Conservation (phyloP, 2,113 vertebrate species). For the Dipodomys ordii region DNA sequence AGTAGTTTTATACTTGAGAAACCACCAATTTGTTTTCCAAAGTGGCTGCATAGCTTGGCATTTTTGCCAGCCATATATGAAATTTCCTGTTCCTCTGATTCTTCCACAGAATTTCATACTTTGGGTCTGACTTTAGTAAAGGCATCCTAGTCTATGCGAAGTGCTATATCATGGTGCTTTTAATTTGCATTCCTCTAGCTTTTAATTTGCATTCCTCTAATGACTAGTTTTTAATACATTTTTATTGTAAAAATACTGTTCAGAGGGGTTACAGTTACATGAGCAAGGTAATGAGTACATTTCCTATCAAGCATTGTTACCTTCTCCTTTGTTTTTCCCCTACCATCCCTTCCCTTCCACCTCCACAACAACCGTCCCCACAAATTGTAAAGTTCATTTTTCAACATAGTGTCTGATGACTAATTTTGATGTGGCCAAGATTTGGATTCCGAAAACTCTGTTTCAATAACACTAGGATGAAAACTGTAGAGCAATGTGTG, state of each 20-base stretch:
- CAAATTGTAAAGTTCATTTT: too few relatives aligned
- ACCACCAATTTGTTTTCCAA: background rate
- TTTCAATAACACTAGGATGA: background rate
- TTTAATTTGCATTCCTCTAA: background rate
- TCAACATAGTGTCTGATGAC: background rate
- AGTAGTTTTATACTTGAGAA: slow-evolving; percentile 21
- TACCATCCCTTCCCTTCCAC: too few relatives aligned
- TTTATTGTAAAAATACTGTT: too few relatives aligned
- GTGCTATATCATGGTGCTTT: background rate
- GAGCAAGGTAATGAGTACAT: too few relatives aligned
- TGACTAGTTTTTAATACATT: too few relatives aligned
- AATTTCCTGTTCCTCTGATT: background rate
- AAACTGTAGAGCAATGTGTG: background rate
- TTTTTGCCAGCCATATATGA: background rate
- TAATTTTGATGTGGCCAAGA: background rate
- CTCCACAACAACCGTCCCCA: too few relatives aligned
- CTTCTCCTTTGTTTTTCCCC: too few relatives aligned
- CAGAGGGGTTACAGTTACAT: too few relatives aligned
- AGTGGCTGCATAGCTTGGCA: background rate
- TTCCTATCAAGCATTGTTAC: too few relatives aligned
- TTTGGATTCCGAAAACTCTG: slow-evolving; percentile 30
- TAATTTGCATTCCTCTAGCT: background rate
- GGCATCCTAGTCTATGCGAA: background rate
- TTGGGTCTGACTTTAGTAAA: background rate
- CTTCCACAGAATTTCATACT: background rate